A percentile compares a stretch with the other conserved stretches of the same genome.
Evolutionary conservation across 1,140 invertebrate species (phyloP).

Genomic region (Tetragnatha versicolor): DNA sequence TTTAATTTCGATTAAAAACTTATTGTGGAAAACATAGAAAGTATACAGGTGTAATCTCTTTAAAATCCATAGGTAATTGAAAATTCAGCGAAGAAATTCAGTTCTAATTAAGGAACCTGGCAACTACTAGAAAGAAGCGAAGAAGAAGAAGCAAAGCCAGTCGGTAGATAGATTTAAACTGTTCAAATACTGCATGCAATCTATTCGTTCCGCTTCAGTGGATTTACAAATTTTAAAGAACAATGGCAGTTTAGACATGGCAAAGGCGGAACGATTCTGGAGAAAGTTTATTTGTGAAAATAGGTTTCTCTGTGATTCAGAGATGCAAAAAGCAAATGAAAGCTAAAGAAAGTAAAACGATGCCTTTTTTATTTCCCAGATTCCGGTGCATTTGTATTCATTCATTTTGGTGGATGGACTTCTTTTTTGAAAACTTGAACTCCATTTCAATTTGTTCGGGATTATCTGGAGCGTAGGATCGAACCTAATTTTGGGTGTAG

Average conservation of each 20-base stretch:
- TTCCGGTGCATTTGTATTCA: too few species aligned
- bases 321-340: too few species aligned
- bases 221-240: constrained; percentile 1
- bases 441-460: too few species aligned
- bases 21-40: too few species aligned
- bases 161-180: not conserved
- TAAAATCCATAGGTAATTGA: constrained; percentile 6
- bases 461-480: too few species aligned
- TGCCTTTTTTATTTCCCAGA: not conserved
- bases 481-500: too few species aligned
- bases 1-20: too few species aligned
- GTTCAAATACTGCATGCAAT: not conserved
- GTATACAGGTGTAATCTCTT: too few species aligned
- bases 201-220: not conserved
- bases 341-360: too few species aligned
- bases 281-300: not conserved
- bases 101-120: not conserved
- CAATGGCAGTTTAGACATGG: not conserved
- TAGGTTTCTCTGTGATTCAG: too few species aligned
- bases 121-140: not conserved
- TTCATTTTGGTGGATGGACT: too few species aligned
- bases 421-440: too few species aligned
- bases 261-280: not conserved
- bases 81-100: not conserved
- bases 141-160: not conserved